These are phyloP conservation scores for Pipistrellus pipistrellus DNA, from an alignment of 2,797 vertebrate genomes.

Conservation along the genomic window DNA sequence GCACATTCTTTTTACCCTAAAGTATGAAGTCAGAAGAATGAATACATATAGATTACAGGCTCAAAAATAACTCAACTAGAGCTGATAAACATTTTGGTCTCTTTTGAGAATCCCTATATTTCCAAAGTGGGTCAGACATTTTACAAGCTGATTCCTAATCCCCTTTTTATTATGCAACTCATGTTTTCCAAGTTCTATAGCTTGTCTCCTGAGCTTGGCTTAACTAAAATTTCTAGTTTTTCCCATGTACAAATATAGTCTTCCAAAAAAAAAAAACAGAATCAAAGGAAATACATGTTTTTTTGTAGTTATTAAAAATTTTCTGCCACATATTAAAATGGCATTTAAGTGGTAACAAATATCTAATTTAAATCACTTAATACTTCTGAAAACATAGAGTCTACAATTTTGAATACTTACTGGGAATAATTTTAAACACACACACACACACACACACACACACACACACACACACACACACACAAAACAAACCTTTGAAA, in stretches of 20 bases:
- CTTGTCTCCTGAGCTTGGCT: not conserved
- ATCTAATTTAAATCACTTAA: not conserved
- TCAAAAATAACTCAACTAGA: not conserved
- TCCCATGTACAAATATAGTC: not conserved
- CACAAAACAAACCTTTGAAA: not conserved
- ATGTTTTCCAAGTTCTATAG: not conserved
- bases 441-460: not conserved
- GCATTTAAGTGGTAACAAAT: not conserved
- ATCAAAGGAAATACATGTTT: not conserved
- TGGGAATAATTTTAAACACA: not conserved
- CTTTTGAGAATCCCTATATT: not conserved
- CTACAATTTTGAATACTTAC: conserved; percentile 18
- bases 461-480: not conserved
- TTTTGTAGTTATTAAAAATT: not conserved
- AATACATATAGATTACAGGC: not conserved
- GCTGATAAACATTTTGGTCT: not conserved
- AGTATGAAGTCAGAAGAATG: conserved; percentile 31
- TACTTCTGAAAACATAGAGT: not conserved
- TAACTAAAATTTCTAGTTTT: not conserved
- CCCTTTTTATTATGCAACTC: not conserved
- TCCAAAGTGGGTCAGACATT: not conserved
- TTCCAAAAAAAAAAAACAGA: not conserved
- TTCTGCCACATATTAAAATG: not conserved
- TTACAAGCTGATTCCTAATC: not conserved
- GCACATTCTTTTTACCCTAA: not conserved